A percentile compares a stretch with the other conserved stretches of the same genome.
These are phyloP conservation scores for Eulemur albifrons DNA, from an alignment of 2,797 vertebrate genomes.

Conservation along the genomic window DNA sequence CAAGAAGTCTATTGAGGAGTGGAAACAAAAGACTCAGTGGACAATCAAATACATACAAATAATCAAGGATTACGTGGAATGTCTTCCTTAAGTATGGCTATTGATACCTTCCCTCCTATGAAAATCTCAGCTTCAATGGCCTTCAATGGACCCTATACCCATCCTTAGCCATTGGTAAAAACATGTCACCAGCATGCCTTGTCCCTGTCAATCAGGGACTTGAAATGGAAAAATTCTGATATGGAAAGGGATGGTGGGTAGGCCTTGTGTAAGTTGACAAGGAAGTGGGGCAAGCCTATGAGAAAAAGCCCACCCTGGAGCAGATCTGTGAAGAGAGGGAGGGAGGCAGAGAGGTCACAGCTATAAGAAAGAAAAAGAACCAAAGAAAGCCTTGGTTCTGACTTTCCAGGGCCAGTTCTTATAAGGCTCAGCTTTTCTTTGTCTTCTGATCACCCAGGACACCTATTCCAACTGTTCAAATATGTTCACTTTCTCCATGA, in stretches of 20 bases:
- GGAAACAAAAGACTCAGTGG: neutral
- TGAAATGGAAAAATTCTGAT: neutral
- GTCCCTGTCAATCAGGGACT: neutral
- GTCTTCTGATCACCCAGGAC: neutral
- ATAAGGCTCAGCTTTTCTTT: neutral
- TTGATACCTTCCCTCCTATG: neutral
- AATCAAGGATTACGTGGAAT: neutral
- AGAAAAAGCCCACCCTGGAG: neutral
- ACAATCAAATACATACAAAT: neutral
- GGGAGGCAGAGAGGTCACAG: neutral
- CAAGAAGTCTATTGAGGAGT: slow-evolving; percentile 84
- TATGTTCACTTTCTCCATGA: neutral
- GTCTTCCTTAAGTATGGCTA: neutral
- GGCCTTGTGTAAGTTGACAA: neutral
- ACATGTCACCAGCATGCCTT: neutral
- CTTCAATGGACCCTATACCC: neutral
- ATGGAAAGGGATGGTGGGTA: neutral
- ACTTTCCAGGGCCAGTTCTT: neutral
- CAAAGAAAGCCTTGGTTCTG: neutral
- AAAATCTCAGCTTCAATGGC: neutral
- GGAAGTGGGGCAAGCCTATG: neutral
- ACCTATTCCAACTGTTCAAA: neutral
- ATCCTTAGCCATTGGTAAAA: neutral
- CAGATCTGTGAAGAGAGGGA: neutral
- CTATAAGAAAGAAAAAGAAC: neutral